A percentile compares a stretch with the other conserved stretches of the same genome.
Conservation (phyloP, 2,797 vertebrate species). For the Tangara arthus region DNA sequence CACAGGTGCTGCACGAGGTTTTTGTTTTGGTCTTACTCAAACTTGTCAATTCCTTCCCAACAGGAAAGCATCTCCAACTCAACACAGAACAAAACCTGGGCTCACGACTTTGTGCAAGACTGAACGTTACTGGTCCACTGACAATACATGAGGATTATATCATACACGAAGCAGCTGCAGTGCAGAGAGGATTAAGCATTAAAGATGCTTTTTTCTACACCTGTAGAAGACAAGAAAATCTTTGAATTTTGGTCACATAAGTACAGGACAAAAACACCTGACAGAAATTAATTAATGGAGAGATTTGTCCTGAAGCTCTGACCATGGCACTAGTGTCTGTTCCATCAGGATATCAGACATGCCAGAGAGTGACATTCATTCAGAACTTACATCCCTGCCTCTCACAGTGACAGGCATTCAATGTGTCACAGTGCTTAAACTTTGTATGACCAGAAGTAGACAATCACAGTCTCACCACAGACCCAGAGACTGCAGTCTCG, state of each 20-base stretch:
- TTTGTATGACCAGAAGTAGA: neutral
- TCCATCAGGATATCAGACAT: neutral
- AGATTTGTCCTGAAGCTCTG: neutral
- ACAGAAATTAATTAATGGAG: neutral
- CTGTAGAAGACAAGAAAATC: conserved; percentile 50
- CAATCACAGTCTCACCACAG: neutral
- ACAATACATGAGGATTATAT: conserved; percentile 59
- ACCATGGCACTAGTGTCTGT: neutral
- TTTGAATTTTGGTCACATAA: neutral
- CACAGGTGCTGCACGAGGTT: neutral
- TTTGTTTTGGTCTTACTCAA: conserved; percentile 25
- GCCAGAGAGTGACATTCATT: neutral
- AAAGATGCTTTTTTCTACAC: conserved; percentile 57
- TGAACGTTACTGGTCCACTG: conserved; percentile 41
- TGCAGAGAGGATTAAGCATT: conserved; percentile 57
- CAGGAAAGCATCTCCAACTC: conserved; percentile 56
- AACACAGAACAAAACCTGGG: conserved; percentile 56
- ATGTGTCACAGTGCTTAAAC: neutral
- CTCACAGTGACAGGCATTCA: neutral
- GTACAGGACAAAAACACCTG: neutral
- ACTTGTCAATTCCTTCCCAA: conserved; percentile 55
- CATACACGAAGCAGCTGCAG: conserved; percentile 56
- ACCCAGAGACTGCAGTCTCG: neutral
- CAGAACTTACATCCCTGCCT: neutral
- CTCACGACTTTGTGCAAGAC: conserved; percentile 54